A percentile compares a stretch with the other conserved stretches of the same genome.
phyloP scores from a whole-genome alignment of 2,113 vertebrate species.

The Ancistrus triradiatus region DNA sequence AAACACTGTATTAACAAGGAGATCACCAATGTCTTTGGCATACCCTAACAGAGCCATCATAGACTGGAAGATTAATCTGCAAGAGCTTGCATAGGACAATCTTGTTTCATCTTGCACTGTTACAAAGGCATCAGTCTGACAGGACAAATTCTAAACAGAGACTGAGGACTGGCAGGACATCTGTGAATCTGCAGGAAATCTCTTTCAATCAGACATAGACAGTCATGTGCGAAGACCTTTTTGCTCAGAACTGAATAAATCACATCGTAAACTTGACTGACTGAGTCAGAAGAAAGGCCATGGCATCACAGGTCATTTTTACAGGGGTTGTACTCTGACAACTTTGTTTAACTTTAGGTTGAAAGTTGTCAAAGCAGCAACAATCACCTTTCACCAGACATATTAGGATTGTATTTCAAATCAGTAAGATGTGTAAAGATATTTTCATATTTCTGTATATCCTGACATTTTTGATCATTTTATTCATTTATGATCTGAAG shows the following conservation, averaged over 20 bases:
- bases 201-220: conserved; percentile 28
- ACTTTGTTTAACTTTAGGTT: conserved; percentile 28
- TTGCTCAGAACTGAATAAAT: conserved; percentile 30
- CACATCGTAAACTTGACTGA: conserved; percentile 31
- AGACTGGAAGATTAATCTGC: conserved; percentile 8
- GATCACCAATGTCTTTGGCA: too few species aligned
- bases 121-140: conserved; percentile 38
- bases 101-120: conserved; percentile 36
- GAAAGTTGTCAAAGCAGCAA: conserved; percentile 26
- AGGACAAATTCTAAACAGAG: conserved; percentile 32
- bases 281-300: conserved; percentile 44
- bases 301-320: conserved; percentile 37
- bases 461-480: background rate
- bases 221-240: conserved; percentile 31
- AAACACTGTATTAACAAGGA: too few species aligned
- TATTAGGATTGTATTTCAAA: too few species aligned
- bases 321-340: conserved; percentile 21
- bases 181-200: conserved; percentile 30
- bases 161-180: conserved; percentile 28
- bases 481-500: too few species aligned
- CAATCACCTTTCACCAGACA: background rate
- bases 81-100: conserved; percentile 18
- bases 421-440: too few species aligned
- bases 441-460: background rate
- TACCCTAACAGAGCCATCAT: background rate